A percentile compares a stretch with the other conserved stretches of the same genome.
Conservation (phyloP, 2,113 vertebrate species). For the Nothocercus nigrocapillus region DNA sequence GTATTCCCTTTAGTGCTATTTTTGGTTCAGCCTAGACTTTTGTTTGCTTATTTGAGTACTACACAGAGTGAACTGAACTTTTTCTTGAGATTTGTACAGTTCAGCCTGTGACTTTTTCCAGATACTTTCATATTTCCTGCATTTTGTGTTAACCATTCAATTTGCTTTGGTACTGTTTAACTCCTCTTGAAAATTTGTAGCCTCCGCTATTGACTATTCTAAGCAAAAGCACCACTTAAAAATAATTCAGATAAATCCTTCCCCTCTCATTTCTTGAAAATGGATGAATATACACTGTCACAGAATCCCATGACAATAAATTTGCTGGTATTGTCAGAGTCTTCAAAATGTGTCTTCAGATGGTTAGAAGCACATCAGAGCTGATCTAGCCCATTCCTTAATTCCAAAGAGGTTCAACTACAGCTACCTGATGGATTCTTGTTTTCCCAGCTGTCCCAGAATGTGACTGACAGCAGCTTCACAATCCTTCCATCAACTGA, state of each 20-base stretch:
- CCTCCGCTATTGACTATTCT: background rate
- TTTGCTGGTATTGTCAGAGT: background rate
- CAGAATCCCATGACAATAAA: background rate
- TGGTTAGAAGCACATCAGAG: background rate
- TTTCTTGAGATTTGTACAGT: constrained; percentile 3
- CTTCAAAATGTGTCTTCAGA: background rate
- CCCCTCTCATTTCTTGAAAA: background rate
- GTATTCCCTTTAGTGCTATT: background rate
- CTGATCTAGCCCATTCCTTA: background rate
- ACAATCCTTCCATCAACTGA: background rate
- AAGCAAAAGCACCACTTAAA: constrained; percentile 8
- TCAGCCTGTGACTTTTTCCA: background rate
- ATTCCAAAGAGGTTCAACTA: background rate
- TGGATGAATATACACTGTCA: background rate
- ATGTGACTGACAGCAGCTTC: background rate
- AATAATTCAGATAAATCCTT: background rate
- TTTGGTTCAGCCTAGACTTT: background rate
- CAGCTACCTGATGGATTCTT: background rate
- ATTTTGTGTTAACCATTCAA: background rate
- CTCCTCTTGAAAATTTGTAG: background rate
- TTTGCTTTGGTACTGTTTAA: constrained; percentile 13
- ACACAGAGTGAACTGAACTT: background rate
- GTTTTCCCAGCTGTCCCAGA: background rate
- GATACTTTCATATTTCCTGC: constrained; percentile 21
- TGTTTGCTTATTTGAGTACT: background rate